Evolutionary conservation across 2,888 invertebrate species (phyloP), one percentile per base, ranked within the genome.

Genomic region (Keiferia lycopersicella): DNA sequence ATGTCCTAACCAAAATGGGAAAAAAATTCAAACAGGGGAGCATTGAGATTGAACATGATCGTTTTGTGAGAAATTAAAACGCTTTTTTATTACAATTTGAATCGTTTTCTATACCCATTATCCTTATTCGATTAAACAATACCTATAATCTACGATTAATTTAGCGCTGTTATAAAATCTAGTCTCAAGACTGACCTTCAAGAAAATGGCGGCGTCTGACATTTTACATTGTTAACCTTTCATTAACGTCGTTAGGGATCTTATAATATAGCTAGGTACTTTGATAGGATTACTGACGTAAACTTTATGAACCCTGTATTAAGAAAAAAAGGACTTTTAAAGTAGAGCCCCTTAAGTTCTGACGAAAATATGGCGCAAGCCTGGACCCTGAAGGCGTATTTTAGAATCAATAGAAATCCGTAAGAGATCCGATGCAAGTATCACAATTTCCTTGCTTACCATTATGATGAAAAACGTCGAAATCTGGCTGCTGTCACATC

Each of bases 391-490:
- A 6, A 26, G 26, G 2, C 26, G 6, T 26, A 4, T 26, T 4
- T 26, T 26, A 7, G 12, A 10, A 39, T 12, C n/a, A 39, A 39
- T 39, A 10, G 1, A 39, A 39, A 39, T 39, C 2, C 39, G 11
- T 39, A 39, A 6, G 39, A 1, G 8, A 39, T 39, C 1, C 1
- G 39, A 39, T 39, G 12, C 26, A 26, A 6, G 26, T 26, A 26
- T 2, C 26, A 26, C 3, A 2, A 11, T 11, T 34, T 18, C 16
- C 22, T n/a, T n/a, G n/a, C 74, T 71, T 76, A 81, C 84, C 84
- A 84, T 84, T 84, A 84, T 84, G 83, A 78, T 69, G 77, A 74
- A 72, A 76, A 73, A 73, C 64, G 73, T 70, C 71, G 74, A 70
- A 73, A 71, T 64, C 72, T 71, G 68, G 72, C 80, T 67, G 72